Evolutionary conservation across 1,140 invertebrate species (phyloP), one percentile per base, ranked within the genome.

Genomic region (Drosophila kikkawai): DNA sequence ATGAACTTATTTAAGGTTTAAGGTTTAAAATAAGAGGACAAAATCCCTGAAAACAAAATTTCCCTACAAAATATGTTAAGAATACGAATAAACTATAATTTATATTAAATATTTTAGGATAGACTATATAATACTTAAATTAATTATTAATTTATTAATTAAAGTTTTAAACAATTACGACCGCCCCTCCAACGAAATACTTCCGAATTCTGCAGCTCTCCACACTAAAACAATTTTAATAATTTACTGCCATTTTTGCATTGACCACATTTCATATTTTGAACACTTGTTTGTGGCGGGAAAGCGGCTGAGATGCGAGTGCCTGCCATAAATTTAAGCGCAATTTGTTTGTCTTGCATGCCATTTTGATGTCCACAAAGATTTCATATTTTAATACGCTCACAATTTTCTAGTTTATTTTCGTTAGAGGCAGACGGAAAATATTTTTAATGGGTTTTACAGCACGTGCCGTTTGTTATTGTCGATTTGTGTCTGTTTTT

Each of bases 311-410:
- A 75, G 70, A 64, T 47, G 76, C 36, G 58, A 57, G 48, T 65
- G 67, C 67, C 60, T 70, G 76, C 47, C 77, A 88, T 80, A 87
- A 88, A 88, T 78, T 88, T 83, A 80, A 83, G 67, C 67, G 75
- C 83, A 87, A 80, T 80, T 84, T 84, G 81, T 87, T 87, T 87
- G 74, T 84, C 74, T 84, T 87, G 68, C 84, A 87, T 87, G 84
- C 68, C 84, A 88, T 87, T 90, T 87, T 80, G 78, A 48, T 79
- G 82, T 87, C 77, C 84, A 53, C 84, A 83, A 80, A 87, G 84
- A 87, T 87, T 87, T 84, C 34, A 67, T 69, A 84, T 75, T 64
- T 84, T 78, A 75, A 84, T 80, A 61, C 63, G 55, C 61, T 68
- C 61, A 53, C 51, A 51, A 32, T 66, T 68, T 73, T 73, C 61